Conservation (phyloP, 1,140 invertebrate genomes). For the Drosophila bocqueti region DNA sequence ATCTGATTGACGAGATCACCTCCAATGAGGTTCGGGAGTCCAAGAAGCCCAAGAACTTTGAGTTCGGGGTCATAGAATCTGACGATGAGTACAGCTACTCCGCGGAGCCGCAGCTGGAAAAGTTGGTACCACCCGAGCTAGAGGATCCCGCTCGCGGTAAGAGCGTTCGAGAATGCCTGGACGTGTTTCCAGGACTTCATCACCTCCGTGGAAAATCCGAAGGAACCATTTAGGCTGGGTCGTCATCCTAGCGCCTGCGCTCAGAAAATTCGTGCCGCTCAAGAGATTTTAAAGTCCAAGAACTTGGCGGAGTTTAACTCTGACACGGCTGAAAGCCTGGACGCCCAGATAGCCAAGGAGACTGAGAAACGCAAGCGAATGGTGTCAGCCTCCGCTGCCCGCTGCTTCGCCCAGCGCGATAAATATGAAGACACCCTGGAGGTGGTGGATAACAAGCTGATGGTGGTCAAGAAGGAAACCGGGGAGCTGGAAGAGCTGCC, state of each 20-base stretch:
- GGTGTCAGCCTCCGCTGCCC: slow-evolving; percentile 40
- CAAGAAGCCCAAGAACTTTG: slow-evolving; percentile 40
- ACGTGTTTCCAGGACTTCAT: slow-evolving; percentile 59
- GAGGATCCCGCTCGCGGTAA: slow-evolving; percentile 64
- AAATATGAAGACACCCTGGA: slow-evolving; percentile 71
- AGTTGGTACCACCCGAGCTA: slow-evolving; percentile 32
- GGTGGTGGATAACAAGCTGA: slow-evolving; percentile 65
- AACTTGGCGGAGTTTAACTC: slow-evolving; percentile 34
- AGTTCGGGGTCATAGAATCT: slow-evolving; percentile 66
- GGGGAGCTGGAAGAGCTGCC: slow-evolving; percentile 65
- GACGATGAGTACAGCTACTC: slow-evolving; percentile 74
- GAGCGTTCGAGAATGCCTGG: slow-evolving; percentile 60
- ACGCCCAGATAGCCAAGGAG: slow-evolving; percentile 42
- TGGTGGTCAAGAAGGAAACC: slow-evolving; percentile 72
- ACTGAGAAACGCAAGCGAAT: slow-evolving; percentile 34
- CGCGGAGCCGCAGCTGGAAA: slow-evolving; percentile 42
- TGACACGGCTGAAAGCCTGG: slow-evolving; percentile 46
- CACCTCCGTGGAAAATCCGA: slow-evolving; percentile 13
- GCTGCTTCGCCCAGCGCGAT: slow-evolving; percentile 66
- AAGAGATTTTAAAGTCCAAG: slow-evolving; percentile 43
- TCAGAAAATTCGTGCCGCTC: slow-evolving; percentile 55
- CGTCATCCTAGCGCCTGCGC: not conserved
- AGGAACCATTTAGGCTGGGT: not conserved
- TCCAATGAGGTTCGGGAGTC: slow-evolving; percentile 13
- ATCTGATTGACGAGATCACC: slow-evolving; percentile 51